These are phyloP conservation scores for Scomber colias DNA, from an alignment of 2,113 vertebrate genomes.

Conservation along the genomic window DNA sequence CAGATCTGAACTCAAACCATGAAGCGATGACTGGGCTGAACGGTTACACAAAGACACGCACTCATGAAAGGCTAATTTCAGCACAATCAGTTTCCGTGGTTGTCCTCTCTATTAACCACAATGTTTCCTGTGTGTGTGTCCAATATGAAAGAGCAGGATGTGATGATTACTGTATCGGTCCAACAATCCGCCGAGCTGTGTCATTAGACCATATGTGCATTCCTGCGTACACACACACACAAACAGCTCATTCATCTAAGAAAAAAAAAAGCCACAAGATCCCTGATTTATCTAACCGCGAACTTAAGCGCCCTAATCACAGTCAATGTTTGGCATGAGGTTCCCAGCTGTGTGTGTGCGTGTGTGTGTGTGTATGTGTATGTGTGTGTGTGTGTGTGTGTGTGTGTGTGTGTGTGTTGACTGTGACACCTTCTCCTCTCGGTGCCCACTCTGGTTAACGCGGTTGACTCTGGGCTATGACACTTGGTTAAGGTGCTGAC, in stretches of 20 bases:
- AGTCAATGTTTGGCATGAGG: conserved; percentile 21
- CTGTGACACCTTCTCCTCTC: conserved; percentile 30
- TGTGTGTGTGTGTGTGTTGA: conserved; percentile 8
- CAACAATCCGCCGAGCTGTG: conserved; percentile 43
- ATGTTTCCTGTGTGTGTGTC: conserved; percentile 52
- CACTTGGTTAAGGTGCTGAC: conserved; percentile 35
- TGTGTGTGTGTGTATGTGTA: conserved; percentile 13
- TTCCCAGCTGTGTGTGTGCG: conserved; percentile 24
- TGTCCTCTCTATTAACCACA: conserved; percentile 33
- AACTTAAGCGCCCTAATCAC: conserved; percentile 42
- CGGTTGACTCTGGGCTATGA: conserved; percentile 22
- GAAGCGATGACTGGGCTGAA: too few relatives aligned
- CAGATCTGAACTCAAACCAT: too few relatives aligned
- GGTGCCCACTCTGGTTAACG: conserved; percentile 24
- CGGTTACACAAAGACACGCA: not conserved
- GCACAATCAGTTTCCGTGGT: conserved; percentile 26
- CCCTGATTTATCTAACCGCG: conserved; percentile 46
- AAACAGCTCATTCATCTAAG: conserved; percentile 46
- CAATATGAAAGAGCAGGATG: conserved; percentile 64
- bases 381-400: conserved; percentile 19
- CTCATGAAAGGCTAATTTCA: not conserved
- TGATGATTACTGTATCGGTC: conserved; percentile 38
- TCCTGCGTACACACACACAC: conserved; percentile 1
- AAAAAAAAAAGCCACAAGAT: conserved; percentile 34
- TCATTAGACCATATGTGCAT: conserved; percentile 49